A percentile compares a stretch with the other conserved stretches of the same genome.
Evolutionary conservation across 2,888 invertebrate species (phyloP).

Genomic region (Chrysolina oricalcia): DNA sequence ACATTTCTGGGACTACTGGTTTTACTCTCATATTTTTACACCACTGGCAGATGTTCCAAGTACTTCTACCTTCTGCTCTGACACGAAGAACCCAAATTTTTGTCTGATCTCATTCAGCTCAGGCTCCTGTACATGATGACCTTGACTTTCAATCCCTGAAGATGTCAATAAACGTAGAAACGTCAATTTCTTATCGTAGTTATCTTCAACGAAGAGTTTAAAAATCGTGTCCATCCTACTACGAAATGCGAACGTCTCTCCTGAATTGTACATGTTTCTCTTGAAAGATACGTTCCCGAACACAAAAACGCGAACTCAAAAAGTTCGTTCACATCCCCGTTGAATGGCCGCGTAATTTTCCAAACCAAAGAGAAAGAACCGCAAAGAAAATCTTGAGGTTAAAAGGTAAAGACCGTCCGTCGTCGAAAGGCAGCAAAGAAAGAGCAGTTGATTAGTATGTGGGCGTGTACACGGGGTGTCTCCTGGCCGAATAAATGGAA

Average conservation of each 20-base stretch:
- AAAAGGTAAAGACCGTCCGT: constrained; percentile 35
- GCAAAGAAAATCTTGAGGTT: constrained; percentile 46
- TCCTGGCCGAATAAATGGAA: constrained; percentile 28
- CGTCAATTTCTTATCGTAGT: too few relatives aligned
- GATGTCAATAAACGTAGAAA: too few relatives aligned
- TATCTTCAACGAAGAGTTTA: too few relatives aligned
- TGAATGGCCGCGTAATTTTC: constrained; percentile 13
- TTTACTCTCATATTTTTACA: too few relatives aligned
- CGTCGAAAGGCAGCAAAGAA: constrained; percentile 41
- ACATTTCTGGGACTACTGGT: too few relatives aligned
- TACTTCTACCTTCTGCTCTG: too few relatives aligned
- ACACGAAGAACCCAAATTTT: too few relatives aligned
- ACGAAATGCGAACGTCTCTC: background rate
- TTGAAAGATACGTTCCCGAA: background rate
- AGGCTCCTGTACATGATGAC: too few relatives aligned
- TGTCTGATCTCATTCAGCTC: too few relatives aligned
- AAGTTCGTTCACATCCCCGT: background rate
- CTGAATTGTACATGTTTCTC: background rate
- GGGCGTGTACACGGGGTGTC: constrained; percentile 48
- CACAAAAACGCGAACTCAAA: background rate
- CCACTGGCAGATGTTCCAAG: too few relatives aligned
- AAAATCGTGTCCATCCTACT: background rate
- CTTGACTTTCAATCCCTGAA: too few relatives aligned
- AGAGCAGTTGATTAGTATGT: constrained; percentile 53
- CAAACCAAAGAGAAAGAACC: constrained; percentile 38